Base-by-base conservation (phyloP, 2,888 invertebrate genomes). In the Synanthedon tipuliformis region DNA sequence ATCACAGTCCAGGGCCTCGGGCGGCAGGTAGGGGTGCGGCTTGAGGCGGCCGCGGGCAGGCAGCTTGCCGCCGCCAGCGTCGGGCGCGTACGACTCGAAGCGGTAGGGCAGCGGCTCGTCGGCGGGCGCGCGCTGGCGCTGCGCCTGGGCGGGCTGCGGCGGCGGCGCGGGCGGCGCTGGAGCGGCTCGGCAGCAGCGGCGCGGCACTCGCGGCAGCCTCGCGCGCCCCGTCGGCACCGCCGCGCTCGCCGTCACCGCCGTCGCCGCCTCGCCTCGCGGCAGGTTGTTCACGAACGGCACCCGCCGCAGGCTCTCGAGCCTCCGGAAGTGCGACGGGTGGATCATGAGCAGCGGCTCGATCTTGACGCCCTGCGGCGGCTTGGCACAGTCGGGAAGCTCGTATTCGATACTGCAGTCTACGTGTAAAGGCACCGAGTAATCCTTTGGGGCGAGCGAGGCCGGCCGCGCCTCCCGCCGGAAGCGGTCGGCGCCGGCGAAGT, bases 351-450 rank as follows among this genome's bases (percentile, higher is more conserved):
- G 89, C 53, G 95, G 95, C 81, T 95, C 95, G 73, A 93, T 92
- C 75, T 93, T 89, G 76, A 92, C 92, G 61, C 94, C 94, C 74
- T 93, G 93, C 66, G 95, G 94, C 66, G 95, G 95, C 86, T 94
- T 94, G 65, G 94, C 94, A 87, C 94, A 93, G 81, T 94, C 95
- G 71, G 95, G 95, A 80, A 95, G 89, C 89, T 95, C 95, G 89
- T 95, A 95, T 87, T 95, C 95, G 70, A 95, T 95, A 89, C 94
- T 94, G 89, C 95, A 95, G 85, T 95, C 95, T 79, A 95, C 95
- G 88, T 95, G 94, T 78, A 95, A 89, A 71, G 95, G 95, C 82
- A 94, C 91, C 79, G 92, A 92, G 88, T 94, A 95, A 82, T 95
- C 94, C 89, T 94, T 94, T 78, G 90, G 90, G 68, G 89, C 87